Evolutionary conservation across 2,888 invertebrate genomes (phyloP).

Genomic region (Plebejus melissa): DNA sequence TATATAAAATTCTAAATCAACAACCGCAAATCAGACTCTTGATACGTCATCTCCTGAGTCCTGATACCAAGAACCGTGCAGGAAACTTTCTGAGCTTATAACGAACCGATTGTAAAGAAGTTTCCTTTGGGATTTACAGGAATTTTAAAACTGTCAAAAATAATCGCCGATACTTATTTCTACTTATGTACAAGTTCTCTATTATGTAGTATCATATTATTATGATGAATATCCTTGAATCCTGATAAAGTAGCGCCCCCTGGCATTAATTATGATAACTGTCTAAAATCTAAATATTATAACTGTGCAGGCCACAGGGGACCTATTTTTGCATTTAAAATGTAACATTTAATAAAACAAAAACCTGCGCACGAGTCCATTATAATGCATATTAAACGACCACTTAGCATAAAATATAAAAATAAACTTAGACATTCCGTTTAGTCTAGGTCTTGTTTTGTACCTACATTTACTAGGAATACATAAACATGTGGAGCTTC

Average conservation of each 20-base stretch:
- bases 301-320: neutral
- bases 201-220: no score
- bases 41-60: neutral
- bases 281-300: constrained; percentile 1
- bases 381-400: constrained; percentile 3
- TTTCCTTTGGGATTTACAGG: neutral
- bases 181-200: neutral
- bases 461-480: constrained; percentile 71
- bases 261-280: neutral
- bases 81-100: neutral
- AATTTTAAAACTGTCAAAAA: neutral
- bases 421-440: constrained; percentile 44
- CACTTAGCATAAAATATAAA: neutral
- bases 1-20: neutral
- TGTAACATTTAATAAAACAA: neutral
- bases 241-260: neutral
- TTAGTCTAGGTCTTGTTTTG: constrained; percentile 45
- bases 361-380: neutral
- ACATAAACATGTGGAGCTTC: constrained; percentile 49
- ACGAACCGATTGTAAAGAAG: neutral
- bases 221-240: neutral
- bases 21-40: neutral
- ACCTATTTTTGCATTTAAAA: neutral
- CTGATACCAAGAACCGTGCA: constrained; percentile 7
- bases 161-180: neutral